Base-by-base conservation (phyloP, 2,797 vertebrate genomes). In the Megalops cyprinoides region DNA sequence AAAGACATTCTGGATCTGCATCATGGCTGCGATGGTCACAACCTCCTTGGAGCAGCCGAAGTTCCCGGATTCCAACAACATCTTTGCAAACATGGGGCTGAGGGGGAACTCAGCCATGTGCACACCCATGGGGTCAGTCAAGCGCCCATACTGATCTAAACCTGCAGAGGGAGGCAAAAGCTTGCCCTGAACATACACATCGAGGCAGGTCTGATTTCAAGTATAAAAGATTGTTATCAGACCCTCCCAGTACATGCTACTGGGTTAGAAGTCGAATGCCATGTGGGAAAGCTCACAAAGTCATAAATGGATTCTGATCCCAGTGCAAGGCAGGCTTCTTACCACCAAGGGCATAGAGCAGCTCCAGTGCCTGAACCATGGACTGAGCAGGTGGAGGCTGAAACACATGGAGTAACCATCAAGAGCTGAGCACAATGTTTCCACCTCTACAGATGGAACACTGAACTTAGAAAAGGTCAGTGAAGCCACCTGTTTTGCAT, bases 1-100 rank as follows among this genome's bases (percentile, higher is more conserved):
- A 86, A 99, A 99, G 80, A 99, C 91, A 86, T 99, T 99, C 89
- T 99, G 98, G 89, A 99, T 99, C 91, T 99, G 98, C 98, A 99
- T 99, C 98, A 99, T 99, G 74, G 98, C 96, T 3, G 97, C 98
- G 74, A 99, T 99, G 88, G 96, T 98, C 82, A 98, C 92, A 42
- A 99, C 96, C 91, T 99, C 98, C 87, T 98, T 97, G 82, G 98
- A 99, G 91, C 98, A 99, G 88, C 97, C 96, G 75, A 97, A 98
- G 90, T 97, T 98, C 82, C 98, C 98, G 0, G 98, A 99, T 87
- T 99, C 98, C 5, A 99, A 94, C 67, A 99, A 94, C 97, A 99
- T 99, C 93, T 99, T 99, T 74, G 98, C 97, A 89, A 99, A 99
- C 98, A 99, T 99, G 15, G 98, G 98, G 86, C 96, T 97, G 89